Evolutionary conservation across 2,797 vertebrate genomes (phyloP).

Genomic region (Poeciliopsis presidionis): DNA sequence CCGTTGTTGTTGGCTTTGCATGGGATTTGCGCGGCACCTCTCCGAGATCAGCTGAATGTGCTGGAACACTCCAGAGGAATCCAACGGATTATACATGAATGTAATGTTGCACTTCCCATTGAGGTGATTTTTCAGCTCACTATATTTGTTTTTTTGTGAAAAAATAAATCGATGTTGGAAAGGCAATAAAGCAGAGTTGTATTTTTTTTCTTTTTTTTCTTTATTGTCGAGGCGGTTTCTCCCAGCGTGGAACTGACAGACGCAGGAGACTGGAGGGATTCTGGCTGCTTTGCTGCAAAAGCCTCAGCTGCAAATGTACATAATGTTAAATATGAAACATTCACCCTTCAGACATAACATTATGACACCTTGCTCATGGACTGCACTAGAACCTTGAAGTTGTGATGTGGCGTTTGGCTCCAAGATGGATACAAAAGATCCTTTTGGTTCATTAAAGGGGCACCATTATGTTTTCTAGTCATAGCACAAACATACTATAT

Average conservation of each 20-base stretch:
- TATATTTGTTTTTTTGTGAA: neutral
- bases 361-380: neutral
- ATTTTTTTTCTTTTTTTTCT: neutral
- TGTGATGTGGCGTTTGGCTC: neutral
- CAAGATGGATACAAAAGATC: neutral
- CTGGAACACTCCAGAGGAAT: neutral
- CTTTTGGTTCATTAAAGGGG: neutral
- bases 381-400: neutral
- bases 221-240: neutral
- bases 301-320: neutral
- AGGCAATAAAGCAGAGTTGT: neutral
- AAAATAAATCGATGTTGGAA: neutral
- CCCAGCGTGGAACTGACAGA: neutral
- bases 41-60: constrained; percentile 7
- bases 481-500: too few relatives aligned
- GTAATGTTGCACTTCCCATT: neutral
- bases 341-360: neutral
- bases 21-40: constrained; percentile 29
- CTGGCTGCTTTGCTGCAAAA: neutral
- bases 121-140: neutral
- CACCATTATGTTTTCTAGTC: too few relatives aligned
- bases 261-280: neutral
- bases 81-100: neutral
- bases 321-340: neutral
- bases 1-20: neutral